Evolutionary conservation across 2,113 vertebrate species (phyloP).

Genomic region (Mirza zaza): DNA sequence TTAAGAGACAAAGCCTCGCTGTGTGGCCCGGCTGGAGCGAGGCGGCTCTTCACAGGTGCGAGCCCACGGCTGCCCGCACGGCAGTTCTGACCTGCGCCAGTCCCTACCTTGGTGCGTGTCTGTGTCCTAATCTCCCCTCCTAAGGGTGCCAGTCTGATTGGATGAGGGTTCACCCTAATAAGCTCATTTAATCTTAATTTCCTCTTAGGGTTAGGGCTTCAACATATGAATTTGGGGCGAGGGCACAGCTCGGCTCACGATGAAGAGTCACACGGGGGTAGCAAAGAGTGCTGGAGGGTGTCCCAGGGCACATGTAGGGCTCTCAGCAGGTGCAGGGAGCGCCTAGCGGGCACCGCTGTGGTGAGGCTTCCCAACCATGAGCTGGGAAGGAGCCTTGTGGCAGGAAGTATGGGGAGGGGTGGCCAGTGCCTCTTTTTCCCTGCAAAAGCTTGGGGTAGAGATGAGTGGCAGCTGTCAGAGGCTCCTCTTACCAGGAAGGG

Average conservation of each 20-base stretch:
- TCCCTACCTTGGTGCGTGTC: not conserved
- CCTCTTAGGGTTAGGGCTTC: not conserved
- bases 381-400: not conserved
- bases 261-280: not conserved
- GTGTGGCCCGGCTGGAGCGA: too few relatives aligned
- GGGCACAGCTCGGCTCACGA: not conserved
- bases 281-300: not conserved
- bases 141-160: not conserved
- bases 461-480: not conserved
- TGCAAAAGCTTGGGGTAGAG: not conserved
- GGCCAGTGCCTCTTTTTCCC: not conserved
- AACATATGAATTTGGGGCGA: not conserved
- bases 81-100: too few relatives aligned
- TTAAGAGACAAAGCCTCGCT: too few relatives aligned
- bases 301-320: not conserved
- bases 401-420: not conserved
- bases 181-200: not conserved
- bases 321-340: not conserved
- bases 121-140: not conserved
- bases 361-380: not conserved
- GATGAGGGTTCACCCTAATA: not conserved
- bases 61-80: too few relatives aligned
- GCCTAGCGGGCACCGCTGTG: fast-evolving
- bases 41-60: too few relatives aligned
- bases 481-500: too few relatives aligned